These are phyloP conservation scores for Potamilus streckersoni DNA, from an alignment of 1,140 invertebrate species.

Conservation along the genomic window DNA sequence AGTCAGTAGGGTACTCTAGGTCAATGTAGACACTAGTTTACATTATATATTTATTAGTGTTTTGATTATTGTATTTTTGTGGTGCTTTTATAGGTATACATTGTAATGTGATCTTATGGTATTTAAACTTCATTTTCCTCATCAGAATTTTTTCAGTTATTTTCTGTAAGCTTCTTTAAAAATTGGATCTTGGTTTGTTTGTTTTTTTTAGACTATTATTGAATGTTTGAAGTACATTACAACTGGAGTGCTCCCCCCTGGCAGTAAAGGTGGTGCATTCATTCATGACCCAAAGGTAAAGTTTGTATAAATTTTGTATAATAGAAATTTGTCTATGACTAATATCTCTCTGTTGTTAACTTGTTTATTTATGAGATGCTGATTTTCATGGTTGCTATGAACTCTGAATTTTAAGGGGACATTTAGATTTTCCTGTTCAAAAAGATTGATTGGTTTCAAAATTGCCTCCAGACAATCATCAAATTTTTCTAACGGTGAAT, in stretches of 20 bases:
- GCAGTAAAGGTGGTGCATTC: slow-evolving; percentile 83
- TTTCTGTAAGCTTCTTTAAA: too few relatives aligned
- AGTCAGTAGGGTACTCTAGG: not conserved
- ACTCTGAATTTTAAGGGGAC: too few relatives aligned
- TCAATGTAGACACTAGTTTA: not conserved
- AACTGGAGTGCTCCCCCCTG: slow-evolving; percentile 89
- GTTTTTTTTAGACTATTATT: slow-evolving; percentile 82
- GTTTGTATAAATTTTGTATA: too few relatives aligned
- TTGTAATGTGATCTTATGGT: too few relatives aligned
- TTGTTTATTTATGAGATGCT: too few relatives aligned
- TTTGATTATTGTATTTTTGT: not conserved
- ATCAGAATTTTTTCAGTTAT: not conserved
- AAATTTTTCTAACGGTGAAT: too few relatives aligned
- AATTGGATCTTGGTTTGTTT: not conserved
- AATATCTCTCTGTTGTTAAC: too few relatives aligned
- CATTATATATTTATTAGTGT: not conserved
- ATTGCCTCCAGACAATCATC: too few relatives aligned
- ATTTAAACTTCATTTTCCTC: not conserved
- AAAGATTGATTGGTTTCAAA: too few relatives aligned
- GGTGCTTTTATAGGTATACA: not conserved
- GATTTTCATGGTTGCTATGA: too few relatives aligned
- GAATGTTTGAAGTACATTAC: slow-evolving; percentile 93
- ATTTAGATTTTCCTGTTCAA: too few relatives aligned
- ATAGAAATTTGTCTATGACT: too few relatives aligned
- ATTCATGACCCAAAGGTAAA: slow-evolving; percentile 91